A percentile compares a stretch with the other conserved stretches of the same genome.
Evolutionary conservation across 2,797 vertebrate species (phyloP).

Genomic region (Pangasius djambal): DNA sequence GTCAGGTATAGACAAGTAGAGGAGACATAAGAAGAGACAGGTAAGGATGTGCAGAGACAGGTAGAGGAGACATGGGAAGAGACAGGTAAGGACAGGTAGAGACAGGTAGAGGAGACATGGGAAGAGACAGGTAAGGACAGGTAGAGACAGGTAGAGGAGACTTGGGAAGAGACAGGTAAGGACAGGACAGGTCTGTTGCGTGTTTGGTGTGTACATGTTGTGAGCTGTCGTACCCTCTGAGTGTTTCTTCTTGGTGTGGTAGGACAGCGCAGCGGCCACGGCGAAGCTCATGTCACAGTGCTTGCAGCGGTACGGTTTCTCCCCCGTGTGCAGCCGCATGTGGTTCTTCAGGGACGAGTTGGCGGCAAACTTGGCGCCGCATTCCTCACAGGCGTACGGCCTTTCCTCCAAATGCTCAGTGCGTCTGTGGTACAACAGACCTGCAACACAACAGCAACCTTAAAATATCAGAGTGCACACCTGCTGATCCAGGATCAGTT

Average conservation of each 20-base stretch:
- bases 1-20: background rate
- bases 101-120: background rate
- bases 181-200: background rate
- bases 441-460: slow-evolving; percentile 61
- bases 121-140: background rate
- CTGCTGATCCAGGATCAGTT: background rate
- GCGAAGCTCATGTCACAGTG: slow-evolving; percentile 88
- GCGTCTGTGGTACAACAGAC: slow-evolving; percentile 89
- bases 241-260: slow-evolving; percentile 92
- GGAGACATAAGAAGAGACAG: background rate
- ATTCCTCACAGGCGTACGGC: slow-evolving; percentile 84
- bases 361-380: slow-evolving; percentile 84
- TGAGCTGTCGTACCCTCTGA: slow-evolving; percentile 77
- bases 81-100: background rate
- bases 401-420: slow-evolving; percentile 89
- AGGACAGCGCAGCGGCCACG: slow-evolving; percentile 88
- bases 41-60: too few species aligned
- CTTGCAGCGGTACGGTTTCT: slow-evolving; percentile 86
- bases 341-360: slow-evolving; percentile 91
- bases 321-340: slow-evolving; percentile 84
- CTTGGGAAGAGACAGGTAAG: background rate
- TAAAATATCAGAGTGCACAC: background rate
- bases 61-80: background rate
- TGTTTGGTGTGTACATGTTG: background rate
- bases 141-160: background rate